These are phyloP conservation scores for Vipera ursinii DNA, from an alignment of 2,797 vertebrate species.

Conservation along the genomic window DNA sequence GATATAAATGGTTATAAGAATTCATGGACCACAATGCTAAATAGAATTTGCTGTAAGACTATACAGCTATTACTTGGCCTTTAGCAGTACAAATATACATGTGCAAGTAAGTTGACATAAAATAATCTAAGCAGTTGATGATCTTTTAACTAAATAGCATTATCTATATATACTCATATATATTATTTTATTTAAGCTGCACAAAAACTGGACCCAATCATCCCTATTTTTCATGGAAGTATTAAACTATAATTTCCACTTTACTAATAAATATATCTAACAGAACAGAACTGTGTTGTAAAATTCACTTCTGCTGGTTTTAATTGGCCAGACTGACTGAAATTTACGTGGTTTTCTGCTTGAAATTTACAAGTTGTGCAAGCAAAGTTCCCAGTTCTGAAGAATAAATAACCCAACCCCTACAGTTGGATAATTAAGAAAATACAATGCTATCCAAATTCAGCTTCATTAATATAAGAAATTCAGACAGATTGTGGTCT, in stretches of 20 bases:
- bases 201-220: background rate
- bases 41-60: background rate
- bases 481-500: background rate
- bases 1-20: accelerated
- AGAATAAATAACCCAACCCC: background rate
- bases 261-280: background rate
- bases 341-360: background rate
- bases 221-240: background rate
- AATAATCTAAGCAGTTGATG: background rate
- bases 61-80: background rate
- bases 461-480: background rate
- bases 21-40: accelerated
- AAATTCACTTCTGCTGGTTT: background rate
- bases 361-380: background rate
- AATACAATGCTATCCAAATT: background rate
- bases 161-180: background rate
- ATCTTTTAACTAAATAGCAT: background rate
- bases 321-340: background rate
- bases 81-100: background rate
- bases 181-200: background rate
- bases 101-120: background rate
- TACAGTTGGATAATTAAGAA: background rate
- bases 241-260: background rate
- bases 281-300: background rate
- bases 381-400: background rate